These are phyloP conservation scores for Podarcis muralis DNA, from an alignment of 2,113 vertebrate genomes.

Conservation along the genomic window DNA sequence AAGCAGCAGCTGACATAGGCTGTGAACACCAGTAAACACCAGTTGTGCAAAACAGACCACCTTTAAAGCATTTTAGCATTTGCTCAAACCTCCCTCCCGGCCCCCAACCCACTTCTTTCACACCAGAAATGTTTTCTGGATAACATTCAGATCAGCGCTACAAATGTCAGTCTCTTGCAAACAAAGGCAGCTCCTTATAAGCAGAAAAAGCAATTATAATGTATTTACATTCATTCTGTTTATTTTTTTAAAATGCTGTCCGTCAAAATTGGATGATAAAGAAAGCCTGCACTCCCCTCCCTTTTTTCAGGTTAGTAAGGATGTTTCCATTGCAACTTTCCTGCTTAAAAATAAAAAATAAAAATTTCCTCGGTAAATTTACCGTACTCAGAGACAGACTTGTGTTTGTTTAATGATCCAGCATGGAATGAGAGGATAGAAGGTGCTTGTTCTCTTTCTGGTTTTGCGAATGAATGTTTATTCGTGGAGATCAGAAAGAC, in stretches of 20 bases:
- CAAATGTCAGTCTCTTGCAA: neutral
- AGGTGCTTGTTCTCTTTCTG: neutral
- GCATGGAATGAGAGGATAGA: neutral
- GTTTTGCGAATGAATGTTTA: neutral
- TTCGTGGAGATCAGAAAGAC: neutral
- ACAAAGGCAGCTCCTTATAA: neutral
- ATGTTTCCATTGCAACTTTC: neutral
- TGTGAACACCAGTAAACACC: too few species aligned
- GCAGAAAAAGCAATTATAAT: neutral
- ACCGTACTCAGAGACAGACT: neutral
- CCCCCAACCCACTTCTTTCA: neutral
- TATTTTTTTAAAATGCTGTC: neutral
- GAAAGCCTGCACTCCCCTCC: neutral
- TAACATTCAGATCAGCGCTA: neutral
- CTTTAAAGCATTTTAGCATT: neutral
- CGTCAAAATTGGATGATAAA: constrained; percentile 3
- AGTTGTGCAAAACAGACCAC: too few species aligned
- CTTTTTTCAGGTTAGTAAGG: neutral
- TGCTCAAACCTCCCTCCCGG: neutral
- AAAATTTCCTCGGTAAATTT: neutral
- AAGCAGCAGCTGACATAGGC: too few species aligned
- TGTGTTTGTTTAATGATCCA: constrained; percentile 9
- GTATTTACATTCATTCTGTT: neutral
- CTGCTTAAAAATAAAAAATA: too few species aligned
- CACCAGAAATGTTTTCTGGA: neutral